These are phyloP conservation scores for Latrodectus elegans DNA, from an alignment of 2,888 invertebrate genomes.

Conservation along the genomic window DNA sequence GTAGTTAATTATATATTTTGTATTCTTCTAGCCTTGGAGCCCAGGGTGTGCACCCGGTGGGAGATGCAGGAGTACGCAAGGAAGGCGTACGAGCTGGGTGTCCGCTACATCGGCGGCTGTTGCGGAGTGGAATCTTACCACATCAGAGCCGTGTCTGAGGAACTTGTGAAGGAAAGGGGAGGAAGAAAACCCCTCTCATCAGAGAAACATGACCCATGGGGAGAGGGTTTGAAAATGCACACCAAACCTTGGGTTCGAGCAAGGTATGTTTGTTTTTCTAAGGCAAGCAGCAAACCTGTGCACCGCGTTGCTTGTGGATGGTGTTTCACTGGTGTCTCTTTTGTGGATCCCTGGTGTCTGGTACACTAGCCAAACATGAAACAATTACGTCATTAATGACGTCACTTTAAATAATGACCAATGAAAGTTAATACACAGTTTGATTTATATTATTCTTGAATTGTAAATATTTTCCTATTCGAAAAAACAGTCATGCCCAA, in stretches of 20 bases:
- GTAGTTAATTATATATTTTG: neutral
- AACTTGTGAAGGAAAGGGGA: constrained; percentile 73
- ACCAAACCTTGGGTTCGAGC: constrained; percentile 77
- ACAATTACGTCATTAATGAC: no score
- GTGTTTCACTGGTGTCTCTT: no score
- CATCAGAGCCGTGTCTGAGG: constrained; percentile 75
- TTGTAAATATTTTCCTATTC: no score
- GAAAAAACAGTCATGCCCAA: no score
- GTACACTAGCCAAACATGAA: no score
- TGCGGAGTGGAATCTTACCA: constrained; percentile 76
- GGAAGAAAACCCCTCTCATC: constrained; percentile 72
- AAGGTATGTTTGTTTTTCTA: constrained; percentile 71
- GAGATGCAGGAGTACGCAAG: constrained; percentile 76
- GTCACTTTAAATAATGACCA: no score
- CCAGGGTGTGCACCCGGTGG: constrained; percentile 75
- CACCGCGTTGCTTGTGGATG: no score
- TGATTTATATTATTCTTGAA: no score
- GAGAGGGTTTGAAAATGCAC: constrained; percentile 75
- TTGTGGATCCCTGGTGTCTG: no score
- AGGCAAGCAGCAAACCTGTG: no score
- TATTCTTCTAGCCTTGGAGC: constrained; percentile 73
- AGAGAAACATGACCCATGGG: constrained; percentile 75
- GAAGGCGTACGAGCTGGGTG: constrained; percentile 75
- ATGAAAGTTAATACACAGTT: no score
- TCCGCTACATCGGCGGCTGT: constrained; percentile 76